Base-by-base conservation (phyloP, 2,888 invertebrate species). In the Mystacides longicornis region DNA sequence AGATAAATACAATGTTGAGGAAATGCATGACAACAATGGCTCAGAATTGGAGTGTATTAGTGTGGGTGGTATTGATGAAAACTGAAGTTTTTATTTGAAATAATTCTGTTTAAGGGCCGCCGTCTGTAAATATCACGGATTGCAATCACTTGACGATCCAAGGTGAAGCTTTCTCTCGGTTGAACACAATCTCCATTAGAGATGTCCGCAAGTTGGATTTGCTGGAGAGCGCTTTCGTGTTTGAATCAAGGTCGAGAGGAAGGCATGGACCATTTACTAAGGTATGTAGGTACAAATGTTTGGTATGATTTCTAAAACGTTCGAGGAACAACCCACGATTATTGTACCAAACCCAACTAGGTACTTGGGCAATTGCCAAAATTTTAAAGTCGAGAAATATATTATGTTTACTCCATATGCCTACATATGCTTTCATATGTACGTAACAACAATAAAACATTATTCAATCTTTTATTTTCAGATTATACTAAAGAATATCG, bases 141-240 rank as follows among this genome's bases (percentile, higher is more conserved):
- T 81, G 82, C 65, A 71, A 73, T 55, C 71, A 74, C 63, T 82
- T 86, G 14, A 73, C 77, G 19, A 73, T 87, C 59, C 81, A 82
- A 64, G 78, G 80, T 19, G 75, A 77, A 48, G 80, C 85, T 1
- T 86, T 87, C 65, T 82, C 83, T 31, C 82, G 85, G 77, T 73
- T 87, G 23, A 73, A 81, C 48, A 76, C 78, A 57, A 77, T 85
- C 66, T 75, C 70, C 54, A 78, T 87, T 60, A 73, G 66, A 56
- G 77, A 83, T 60, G 81, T 87, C 16, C 67, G 67, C 3, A 70
- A 74, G 22, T 68, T 87, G 51, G 73, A 76, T 53, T 70, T 87
- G 31, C 75, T 76, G 19, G 74, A 78, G 54, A 79, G 81, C 49
- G 77, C 86, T 0, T 87, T 87, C 67, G 78, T 79, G 63, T 77